Conservation (phyloP, 2,888 invertebrate genomes). For the Gerris lacustris region DNA sequence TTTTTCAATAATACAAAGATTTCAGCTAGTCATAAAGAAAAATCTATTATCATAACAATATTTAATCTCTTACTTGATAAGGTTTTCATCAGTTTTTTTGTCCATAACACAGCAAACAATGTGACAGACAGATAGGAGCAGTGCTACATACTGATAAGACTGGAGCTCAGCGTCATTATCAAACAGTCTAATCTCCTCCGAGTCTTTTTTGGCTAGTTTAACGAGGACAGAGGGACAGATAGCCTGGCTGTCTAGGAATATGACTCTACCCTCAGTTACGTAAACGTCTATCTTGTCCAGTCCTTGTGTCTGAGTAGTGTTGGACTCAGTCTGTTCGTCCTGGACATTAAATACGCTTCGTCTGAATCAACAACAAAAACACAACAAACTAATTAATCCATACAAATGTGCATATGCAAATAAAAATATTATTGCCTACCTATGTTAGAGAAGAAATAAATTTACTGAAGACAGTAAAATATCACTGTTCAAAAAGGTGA, state of each 20-base stretch:
- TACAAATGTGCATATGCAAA: background rate
- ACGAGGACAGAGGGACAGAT: constrained; percentile 35
- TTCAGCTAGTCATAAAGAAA: too few relatives aligned
- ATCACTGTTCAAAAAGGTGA: too few relatives aligned
- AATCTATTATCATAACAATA: background rate
- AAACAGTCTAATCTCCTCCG: constrained; percentile 36
- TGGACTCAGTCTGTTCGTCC: constrained; percentile 1
- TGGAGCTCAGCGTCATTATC: constrained; percentile 54
- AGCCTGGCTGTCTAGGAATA: constrained; percentile 79
- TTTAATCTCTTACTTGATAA: constrained; percentile 47
- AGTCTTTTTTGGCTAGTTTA: background rate
- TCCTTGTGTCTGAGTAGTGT: constrained; percentile 50
- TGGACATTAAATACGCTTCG: constrained; percentile 15
- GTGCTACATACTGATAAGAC: constrained; percentile 67
- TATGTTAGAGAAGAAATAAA: too few relatives aligned
- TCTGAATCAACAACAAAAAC: constrained; percentile 8
- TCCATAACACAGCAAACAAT: constrained; percentile 79
- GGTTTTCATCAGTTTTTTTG: constrained; percentile 59
- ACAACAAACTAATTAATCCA: constrained; percentile 8
- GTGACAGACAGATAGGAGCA: constrained; percentile 80
- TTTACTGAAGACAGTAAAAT: too few relatives aligned
- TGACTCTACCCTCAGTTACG: constrained; percentile 59
- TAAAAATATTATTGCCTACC: too few relatives aligned
- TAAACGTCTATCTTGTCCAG: constrained; percentile 65
- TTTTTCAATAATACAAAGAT: too few relatives aligned